Percentiles rank a stretch among this genome's conserved stretches.
Evolutionary conservation across 1,140 invertebrate species (phyloP).

Genomic region (Himalopsyche phryganea): DNA sequence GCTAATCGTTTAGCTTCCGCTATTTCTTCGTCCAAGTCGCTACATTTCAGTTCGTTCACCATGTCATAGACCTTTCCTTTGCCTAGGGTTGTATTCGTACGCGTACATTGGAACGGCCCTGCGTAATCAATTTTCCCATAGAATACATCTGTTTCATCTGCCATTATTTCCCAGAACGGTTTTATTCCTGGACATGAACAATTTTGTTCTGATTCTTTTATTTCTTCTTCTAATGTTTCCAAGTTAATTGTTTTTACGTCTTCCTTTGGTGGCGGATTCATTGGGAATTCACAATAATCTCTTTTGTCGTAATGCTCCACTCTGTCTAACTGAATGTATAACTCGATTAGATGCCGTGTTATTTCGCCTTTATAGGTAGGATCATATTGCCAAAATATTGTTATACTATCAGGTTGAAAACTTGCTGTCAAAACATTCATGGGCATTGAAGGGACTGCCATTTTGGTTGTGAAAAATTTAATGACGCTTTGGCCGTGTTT

Average conservation of each 20-base stretch:
- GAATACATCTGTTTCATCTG: not conserved
- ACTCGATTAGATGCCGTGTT: slow-evolving; percentile 58
- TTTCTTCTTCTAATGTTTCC: slow-evolving; percentile 1
- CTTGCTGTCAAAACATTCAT: slow-evolving; percentile 46
- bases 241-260: slow-evolving; percentile 1
- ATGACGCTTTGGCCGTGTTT: slow-evolving; percentile 52
- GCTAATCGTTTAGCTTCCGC: not conserved
- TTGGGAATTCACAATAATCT: slow-evolving; percentile 54
- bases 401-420: slow-evolving; percentile 46
- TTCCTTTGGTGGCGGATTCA: not conserved
- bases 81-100: no score
- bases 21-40: not conserved
- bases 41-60: slow-evolving; percentile 8
- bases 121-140: not conserved
- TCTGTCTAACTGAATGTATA: slow-evolving; percentile 44
- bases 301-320: slow-evolving; percentile 45
- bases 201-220: not conserved
- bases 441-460: slow-evolving; percentile 58
- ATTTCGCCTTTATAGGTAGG: slow-evolving; percentile 62
- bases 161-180: slow-evolving; percentile 3
- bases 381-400: slow-evolving; percentile 62
- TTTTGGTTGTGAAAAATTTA: slow-evolving; percentile 59
- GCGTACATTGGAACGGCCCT: not conserved
- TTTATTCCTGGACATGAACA: no score
- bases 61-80: not conserved